Evolutionary conservation across 2,888 invertebrate genomes (phyloP), one percentile per base, ranked within the genome.

Genomic region (Spodoptera picta): DNA sequence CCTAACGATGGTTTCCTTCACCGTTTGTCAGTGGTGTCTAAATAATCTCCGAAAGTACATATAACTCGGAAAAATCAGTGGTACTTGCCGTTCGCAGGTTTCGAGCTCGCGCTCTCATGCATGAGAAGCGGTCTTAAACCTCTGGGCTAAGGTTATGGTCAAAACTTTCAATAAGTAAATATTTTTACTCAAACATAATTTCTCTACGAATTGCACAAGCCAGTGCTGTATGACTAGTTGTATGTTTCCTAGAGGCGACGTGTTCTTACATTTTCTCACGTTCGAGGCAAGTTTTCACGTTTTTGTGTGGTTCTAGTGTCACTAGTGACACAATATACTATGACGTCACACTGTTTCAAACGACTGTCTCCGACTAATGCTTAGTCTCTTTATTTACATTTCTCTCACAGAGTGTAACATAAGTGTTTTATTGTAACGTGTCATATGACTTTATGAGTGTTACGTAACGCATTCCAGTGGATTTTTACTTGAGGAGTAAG

Each of bases 211-310:
- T 60, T 45, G 19, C 53, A 45, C 53, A 70, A 73, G 41, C 48
- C n/a, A 19, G 19, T 19, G 19, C 19, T 19, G 19, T 19, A 19
- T 19, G 43, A 44, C 41, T 19, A 36, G 27, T 11, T 31, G 36
- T 54, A n/a, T 48, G 58, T n/a, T 57, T 54, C 45, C 49, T 45
- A 1, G 31, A 12, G 43, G 50, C 43, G 47, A 14, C 48, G 61
- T 62, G 36, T 58, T 71, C 74, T 62, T 69, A 74, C 75, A 74
- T 56, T 59, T 14, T 45, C 47, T 66, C 56, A 27, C 43, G 41
- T 31, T 9, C 1, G 62, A 44, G 63, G 44, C 69, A 63, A 63
- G 69, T 50, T 59, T 63, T 46, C 71, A 63, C 69, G 75, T 71
- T 69, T 63, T 71, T 71, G 44, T 59, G 55, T 43, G 45, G 46